Percentiles rank a stretch among this genome's conserved stretches.
Evolutionary conservation across 2,888 invertebrate genomes (phyloP).

Genomic region (Amphipoea oculea): DNA sequence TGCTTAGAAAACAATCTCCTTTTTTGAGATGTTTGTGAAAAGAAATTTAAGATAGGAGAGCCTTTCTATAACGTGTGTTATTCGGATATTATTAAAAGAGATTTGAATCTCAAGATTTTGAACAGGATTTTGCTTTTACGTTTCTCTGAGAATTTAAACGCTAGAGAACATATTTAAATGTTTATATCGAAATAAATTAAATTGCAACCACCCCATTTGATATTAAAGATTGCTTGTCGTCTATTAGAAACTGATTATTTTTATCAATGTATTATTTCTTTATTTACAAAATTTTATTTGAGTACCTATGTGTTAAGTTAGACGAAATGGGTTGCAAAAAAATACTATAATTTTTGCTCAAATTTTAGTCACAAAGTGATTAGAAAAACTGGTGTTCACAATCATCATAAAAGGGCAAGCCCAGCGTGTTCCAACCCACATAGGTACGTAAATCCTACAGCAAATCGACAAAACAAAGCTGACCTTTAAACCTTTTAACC

Average conservation of each 20-base stretch:
- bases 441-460: neutral
- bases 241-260: too few relatives aligned
- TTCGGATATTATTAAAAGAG: slow-evolving; percentile 18
- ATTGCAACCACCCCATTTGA: too few relatives aligned
- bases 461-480: neutral
- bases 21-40: slow-evolving; percentile 16
- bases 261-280: too few relatives aligned
- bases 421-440: neutral
- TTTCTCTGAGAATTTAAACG: neutral
- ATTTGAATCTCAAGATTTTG: slow-evolving; percentile 7
- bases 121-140: neutral
- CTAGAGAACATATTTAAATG: too few relatives aligned
- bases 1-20: slow-evolving; percentile 29
- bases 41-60: slow-evolving; percentile 15
- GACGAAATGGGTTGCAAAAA: neutral
- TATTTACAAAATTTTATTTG: too few relatives aligned
- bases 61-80: slow-evolving; percentile 4
- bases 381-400: neutral
- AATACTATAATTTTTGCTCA: neutral
- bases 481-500: neutral
- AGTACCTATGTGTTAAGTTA: neutral
- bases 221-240: too few relatives aligned
- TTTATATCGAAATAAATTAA: too few relatives aligned
- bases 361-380: neutral
- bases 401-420: neutral